Conservation (phyloP, 1,140 invertebrate genomes). For the Periplaneta americana region DNA sequence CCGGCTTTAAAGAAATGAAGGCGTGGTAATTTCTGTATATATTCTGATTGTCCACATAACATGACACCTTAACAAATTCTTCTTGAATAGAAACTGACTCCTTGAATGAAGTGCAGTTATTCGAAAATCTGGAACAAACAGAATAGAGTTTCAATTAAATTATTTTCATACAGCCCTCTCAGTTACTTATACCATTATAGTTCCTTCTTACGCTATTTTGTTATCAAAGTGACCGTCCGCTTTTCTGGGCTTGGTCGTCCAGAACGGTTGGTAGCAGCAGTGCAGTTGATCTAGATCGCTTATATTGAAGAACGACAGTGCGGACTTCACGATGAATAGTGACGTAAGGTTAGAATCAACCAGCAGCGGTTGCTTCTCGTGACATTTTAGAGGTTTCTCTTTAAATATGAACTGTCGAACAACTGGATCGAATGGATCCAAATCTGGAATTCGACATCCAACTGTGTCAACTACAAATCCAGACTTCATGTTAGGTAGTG, state of each 20-base stretch:
- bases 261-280: slow-evolving; percentile 60
- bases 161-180: too few relatives aligned
- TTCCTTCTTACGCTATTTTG: background rate
- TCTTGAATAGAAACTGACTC: slow-evolving; percentile 37
- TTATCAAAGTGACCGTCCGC: slow-evolving; percentile 19
- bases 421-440: slow-evolving; percentile 63
- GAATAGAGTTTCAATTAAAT: background rate
- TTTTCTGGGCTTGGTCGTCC: slow-evolving; percentile 40
- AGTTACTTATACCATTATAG: background rate
- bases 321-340: slow-evolving; percentile 44
- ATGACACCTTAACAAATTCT: slow-evolving; percentile 59
- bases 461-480: slow-evolving; percentile 59
- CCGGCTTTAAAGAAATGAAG: slow-evolving; percentile 43
- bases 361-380: slow-evolving; percentile 44
- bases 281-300: slow-evolving; percentile 34
- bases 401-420: slow-evolving; percentile 35
- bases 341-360: slow-evolving; percentile 56
- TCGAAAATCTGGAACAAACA: slow-evolving; percentile 32
- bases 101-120: slow-evolving; percentile 38
- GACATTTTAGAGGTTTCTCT: slow-evolving; percentile 33
- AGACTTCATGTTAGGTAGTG: background rate
- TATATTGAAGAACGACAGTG: slow-evolving; percentile 44
- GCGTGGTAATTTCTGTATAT: slow-evolving; percentile 64
- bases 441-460: slow-evolving; percentile 72
- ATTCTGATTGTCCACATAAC: slow-evolving; percentile 37